phyloP scores from a whole-genome alignment of 2,113 vertebrate species.

The Puntigrus tetrazona region DNA sequence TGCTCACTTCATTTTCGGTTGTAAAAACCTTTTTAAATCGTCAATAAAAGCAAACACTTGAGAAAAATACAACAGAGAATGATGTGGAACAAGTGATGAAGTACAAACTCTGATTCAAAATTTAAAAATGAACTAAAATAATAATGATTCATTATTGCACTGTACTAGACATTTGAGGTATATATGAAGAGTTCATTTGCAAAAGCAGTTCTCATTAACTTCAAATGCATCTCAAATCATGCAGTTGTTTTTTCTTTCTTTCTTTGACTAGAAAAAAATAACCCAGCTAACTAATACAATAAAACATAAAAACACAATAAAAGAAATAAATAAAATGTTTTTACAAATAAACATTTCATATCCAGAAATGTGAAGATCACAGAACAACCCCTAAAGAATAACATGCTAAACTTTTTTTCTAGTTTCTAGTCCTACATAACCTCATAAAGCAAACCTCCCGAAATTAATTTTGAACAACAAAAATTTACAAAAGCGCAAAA shows the following conservation, averaged over 20 bases:
- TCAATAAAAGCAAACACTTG: neutral
- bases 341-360: no score
- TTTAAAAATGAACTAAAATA: neutral
- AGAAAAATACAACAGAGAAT: neutral
- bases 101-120: neutral
- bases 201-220: no score
- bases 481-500: neutral
- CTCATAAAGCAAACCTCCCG: neutral
- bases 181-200: no score
- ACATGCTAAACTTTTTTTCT: neutral
- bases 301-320: no score
- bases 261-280: no score
- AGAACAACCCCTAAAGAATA: neutral
- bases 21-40: neutral
- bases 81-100: neutral
- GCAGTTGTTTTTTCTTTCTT: no score
- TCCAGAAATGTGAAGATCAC: no score
- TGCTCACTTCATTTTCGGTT: conserved; percentile 42
- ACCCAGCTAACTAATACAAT: no score
- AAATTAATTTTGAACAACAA: neutral
- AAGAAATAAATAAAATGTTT: no score
- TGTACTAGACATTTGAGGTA: no score
- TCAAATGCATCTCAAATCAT: no score
- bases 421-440: neutral
- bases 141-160: neutral